Base-by-base conservation (phyloP, 2,113 vertebrate genomes). In the Pelvicachromis taeniatus region DNA sequence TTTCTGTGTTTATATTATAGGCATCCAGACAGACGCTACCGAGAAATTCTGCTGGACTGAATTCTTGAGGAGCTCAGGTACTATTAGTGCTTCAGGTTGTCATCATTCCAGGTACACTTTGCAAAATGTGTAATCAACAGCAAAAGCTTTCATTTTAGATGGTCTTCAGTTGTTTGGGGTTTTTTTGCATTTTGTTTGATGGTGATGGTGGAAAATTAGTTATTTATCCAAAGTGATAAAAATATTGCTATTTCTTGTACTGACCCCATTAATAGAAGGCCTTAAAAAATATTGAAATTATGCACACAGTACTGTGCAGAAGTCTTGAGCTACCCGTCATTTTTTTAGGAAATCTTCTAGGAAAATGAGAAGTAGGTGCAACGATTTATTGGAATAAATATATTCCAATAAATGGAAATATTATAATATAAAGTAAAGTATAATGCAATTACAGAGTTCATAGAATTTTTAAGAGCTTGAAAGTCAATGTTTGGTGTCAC, bases 61-160 rank as follows among this genome's bases (percentile, higher is more conserved):
- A 82, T 99, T 98, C 91, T 94, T 99, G 29, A 95, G 91, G 79
- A 94, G 82, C n/a, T 91, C 97, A 97, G 98, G 98, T 99, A 93
- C 50, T 63, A 31, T 77, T 17, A 56, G 17, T 21, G 26, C 11
- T 68, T 78, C 38, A 78, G 2, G 19, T 65, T 38, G 12, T 45
- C 63, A 9, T 78, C 17, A 40, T 73, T 63, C 6, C 16, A 58
- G 31, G 7, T 21, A 4, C 63, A 45, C 16, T 31, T 31, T 50
- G 26, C 23, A 13, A 50, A 50, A 31, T 52, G 70, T 31, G 45
- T 75, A 31, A 75, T 31, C 11, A 29, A 50, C 26, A 75, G 26
- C 31, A 26, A 29, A 50, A 31, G 4, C 12, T 50, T 75, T 50
- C 10, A 17, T 52, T 50, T 75, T 29, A 31, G 16, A 31, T 1